Base-by-base conservation (phyloP, 2,888 invertebrate genomes). In the Hipparchia sbordonii region DNA sequence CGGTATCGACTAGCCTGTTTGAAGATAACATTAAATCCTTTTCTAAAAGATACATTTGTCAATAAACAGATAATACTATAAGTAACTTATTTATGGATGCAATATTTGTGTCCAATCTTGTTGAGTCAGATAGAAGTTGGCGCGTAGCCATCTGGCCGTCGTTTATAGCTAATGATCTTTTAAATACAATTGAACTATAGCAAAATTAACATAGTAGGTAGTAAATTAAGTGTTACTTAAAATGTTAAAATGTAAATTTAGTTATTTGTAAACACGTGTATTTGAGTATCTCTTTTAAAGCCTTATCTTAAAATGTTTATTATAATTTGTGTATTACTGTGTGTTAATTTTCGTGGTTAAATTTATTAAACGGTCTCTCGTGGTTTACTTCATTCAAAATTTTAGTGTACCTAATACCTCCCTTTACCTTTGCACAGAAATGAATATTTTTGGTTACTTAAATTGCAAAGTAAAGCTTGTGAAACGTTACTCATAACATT, bases 1-100 rank as follows among this genome's bases (percentile, higher is more conserved):
- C 92, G 91, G 85, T 92, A 92, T 83, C 91, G 90, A 87, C 86
- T 88, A 79, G 94, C 94, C 94, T 94, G 93, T 91, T 88, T 84
- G 82, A 85, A 92, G 82, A 93, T 83, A 92, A 89, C 82, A 84
- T 81, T 76, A 76, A 78, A 75, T 73, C 73, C 74, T 77, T 78
- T 76, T 77, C 77, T 74, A 8, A 70, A 60, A 56, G 48, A 52
- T 54, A 68, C 10, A 13, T 60, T 52, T 33, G 23, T 59, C 48
- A 61, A 45, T 67, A 70, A 67, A 65, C 23, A 65, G 63, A 67
- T 23, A 60, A 65, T 13, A 61, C 45, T 12, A 48, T 57, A 48
- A 74, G 54, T 65, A 57, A 59, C 65, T 81, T 82, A 81, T 80
- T 82, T 80, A 80, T 78, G 79, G 76, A 76, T 77, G 76, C 78